Percentiles rank a stretch among this genome's conserved stretches.
These are phyloP conservation scores for Columbina picui DNA, from an alignment of 2,113 vertebrate genomes.

Conservation along the genomic window DNA sequence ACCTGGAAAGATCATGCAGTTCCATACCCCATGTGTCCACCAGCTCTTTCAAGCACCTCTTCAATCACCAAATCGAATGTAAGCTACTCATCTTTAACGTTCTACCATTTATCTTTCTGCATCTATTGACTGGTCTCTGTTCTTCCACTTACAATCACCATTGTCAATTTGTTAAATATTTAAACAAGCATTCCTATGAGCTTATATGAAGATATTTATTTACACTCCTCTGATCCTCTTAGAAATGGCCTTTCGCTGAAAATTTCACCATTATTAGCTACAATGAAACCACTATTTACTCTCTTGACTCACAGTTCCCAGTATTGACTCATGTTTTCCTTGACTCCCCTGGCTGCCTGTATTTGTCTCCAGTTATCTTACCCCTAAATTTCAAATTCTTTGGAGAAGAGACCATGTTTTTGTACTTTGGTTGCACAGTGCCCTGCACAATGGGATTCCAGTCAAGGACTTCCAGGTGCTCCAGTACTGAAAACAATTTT, in stretches of 20 bases:
- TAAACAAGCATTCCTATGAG: not conserved
- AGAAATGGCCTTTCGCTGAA: not conserved
- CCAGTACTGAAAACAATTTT: not conserved
- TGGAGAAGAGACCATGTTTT: not conserved
- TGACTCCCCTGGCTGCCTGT: not conserved
- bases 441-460: not conserved
- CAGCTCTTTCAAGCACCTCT: not conserved
- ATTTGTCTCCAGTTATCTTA: not conserved
- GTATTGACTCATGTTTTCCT: not conserved
- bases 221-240: not conserved
- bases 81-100: not conserved
- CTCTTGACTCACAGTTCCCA: not conserved
- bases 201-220: not conserved
- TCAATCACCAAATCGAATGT: not conserved
- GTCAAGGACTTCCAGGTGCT: not conserved
- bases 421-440: not conserved
- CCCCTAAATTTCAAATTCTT: not conserved
- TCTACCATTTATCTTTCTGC: not conserved
- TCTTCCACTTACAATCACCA: not conserved
- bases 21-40: not conserved
- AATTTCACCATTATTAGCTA: not conserved
- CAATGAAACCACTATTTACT: accelerated
- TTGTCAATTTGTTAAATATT: not conserved
- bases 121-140: not conserved
- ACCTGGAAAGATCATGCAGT: not conserved